Evolutionary conservation across 2,888 invertebrate genomes (phyloP), one percentile per base, ranked within the genome.

Genomic region (Silvanus unidentatus): DNA sequence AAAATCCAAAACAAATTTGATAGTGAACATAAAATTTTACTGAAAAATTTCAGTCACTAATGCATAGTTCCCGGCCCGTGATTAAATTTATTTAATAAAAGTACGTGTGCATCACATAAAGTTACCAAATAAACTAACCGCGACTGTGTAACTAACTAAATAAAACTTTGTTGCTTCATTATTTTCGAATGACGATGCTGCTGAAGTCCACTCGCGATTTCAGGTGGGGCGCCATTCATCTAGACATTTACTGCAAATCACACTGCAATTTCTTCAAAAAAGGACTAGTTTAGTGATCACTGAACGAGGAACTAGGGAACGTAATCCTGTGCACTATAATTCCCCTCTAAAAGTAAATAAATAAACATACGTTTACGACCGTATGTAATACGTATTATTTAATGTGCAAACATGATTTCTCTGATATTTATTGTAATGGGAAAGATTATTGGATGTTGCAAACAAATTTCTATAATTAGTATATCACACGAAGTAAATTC

Each of bases 121-220:
- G 64, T 63, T 65, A 62, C 64, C 66, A 67, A 68, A 68, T 66
- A 66, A 62, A 69, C 67, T 69, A 65, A 68, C 56, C 63, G 60
- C 58, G 53, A 58, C 57, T 58, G 51, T 22, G 8, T 22, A 22
- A 22, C 8, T n/a, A n/a, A n/a, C n/a, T n/a, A n/a, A n/a, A 22
- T 22, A 22, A 22, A 37, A 57, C 52, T 47, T 44, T 56, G 59
- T 60, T 53, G 64, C 66, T 66, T 65, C 64, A 63, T 62, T 62
- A 65, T 65, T 64, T 66, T 62, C 61, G 60, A 63, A 62, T 57
- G 58, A 16, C 54, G 59, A 58, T 32, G 32, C 13, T 32, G 22
- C 22, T 22, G 22, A 22, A 22, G 22, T 22, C 22, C 22, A 22
- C 22, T 22, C 22, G 13, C 10, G 10, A 28, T 32, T 47, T 51